Evolutionary conservation across 2,888 invertebrate species (phyloP), one percentile per base, ranked within the genome.

Genomic region (Charanyca ferruginea): DNA sequence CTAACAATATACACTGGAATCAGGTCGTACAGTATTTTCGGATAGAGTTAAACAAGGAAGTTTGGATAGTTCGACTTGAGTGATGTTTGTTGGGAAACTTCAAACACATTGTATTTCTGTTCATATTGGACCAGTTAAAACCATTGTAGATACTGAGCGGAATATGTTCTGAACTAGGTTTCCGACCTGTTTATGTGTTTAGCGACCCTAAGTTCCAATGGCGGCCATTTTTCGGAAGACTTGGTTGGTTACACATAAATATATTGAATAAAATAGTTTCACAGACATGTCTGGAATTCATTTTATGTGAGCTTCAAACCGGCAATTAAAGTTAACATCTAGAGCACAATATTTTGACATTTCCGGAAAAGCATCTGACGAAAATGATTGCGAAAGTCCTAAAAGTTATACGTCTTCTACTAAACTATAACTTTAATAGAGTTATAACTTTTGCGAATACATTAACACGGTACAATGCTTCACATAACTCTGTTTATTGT

Each of bases 1-100:
- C 76, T 77, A 77, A 73, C 66, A 71, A 81, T 73, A 69, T 44
- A 54, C 60, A 11, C 25, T 66, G 23, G 47, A 81, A 72, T 52
- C 57, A 45, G 79, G 73, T 66, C 76, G 69, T 20, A 13, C 16
- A 38, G 53, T 67, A 66, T 73, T 68, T 68, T 42, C 8, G 20
- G 47, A 45, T 25, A 7, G 20, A 44, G 35, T 53, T 47, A 16
- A 59, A 59, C 47, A 59, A 62, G 54, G 58, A 63, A 55, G 59
- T 61, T 47, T 51, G n/a, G 20, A 41, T 49, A 58, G 11, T 22
- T 44, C 1, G 4, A 22, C 18, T 55, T 45, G 16, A 49, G 3
- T 60, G 45, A 25, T 48, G 28, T 57, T 18, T 38, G 13, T 58
- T 25, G 32, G 13, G n/a, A 5, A n/a, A 38, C 38, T 41, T 48